Evolutionary conservation across 2,888 invertebrate genomes (phyloP).

Genomic region (Plebejus anna): DNA sequence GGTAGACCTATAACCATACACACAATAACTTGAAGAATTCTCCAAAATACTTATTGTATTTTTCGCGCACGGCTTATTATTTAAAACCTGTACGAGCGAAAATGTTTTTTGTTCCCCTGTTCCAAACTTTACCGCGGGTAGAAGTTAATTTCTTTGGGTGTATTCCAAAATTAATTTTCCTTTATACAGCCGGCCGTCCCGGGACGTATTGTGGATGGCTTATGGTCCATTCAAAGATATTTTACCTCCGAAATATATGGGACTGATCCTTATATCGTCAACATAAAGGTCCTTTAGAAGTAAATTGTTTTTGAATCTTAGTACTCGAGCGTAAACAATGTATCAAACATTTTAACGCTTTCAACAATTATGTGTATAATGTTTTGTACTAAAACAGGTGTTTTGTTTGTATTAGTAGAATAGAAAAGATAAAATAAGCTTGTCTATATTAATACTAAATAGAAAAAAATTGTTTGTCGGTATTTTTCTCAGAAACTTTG

Average conservation of each 20-base stretch:
- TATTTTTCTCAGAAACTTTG: too few relatives aligned
- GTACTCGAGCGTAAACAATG: constrained; percentile 61
- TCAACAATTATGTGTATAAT: background rate
- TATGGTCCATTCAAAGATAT: constrained; percentile 41
- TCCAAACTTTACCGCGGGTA: constrained; percentile 64
- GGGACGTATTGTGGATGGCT: constrained; percentile 67
- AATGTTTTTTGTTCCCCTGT: constrained; percentile 67
- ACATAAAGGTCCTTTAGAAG: too few relatives aligned
- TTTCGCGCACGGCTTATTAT: background rate
- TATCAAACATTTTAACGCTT: constrained; percentile 23
- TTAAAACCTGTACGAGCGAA: constrained; percentile 43
- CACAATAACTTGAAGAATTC: too few relatives aligned
- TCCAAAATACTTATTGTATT: background rate
- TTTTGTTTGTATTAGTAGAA: background rate
- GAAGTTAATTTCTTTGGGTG: constrained; percentile 76
- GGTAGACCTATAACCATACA: too few relatives aligned
- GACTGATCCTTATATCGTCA: background rate
- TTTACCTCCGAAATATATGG: background rate
- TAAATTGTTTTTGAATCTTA: constrained; percentile 31
- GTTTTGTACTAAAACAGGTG: background rate
- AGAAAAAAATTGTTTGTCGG: too few relatives aligned
- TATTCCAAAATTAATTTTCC: constrained; percentile 76
- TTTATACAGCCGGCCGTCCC: constrained; percentile 70
- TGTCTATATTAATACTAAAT: too few relatives aligned
- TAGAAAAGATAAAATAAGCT: too few relatives aligned